Conservation (phyloP, 53 echinoderm and acorn worm species). For the Patiria pectinifera region DNA sequence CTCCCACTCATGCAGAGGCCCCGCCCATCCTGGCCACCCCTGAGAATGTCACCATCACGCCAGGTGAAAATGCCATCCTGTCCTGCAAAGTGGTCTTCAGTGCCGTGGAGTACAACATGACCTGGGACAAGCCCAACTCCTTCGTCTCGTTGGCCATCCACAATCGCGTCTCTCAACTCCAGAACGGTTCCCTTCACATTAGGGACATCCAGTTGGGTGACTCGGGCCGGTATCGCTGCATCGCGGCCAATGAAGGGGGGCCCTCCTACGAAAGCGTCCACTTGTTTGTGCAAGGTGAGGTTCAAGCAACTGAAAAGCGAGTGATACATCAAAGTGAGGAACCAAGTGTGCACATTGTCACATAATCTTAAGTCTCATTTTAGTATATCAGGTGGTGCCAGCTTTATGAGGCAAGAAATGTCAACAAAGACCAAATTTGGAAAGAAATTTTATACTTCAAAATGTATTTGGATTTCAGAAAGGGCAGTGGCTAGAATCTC, state of each 20-base stretch:
- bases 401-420: background rate
- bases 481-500: slow-evolving; percentile 42
- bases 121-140: slow-evolving; percentile 90
- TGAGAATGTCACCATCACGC: slow-evolving; percentile 77
- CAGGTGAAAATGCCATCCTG: slow-evolving; percentile 78
- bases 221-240: slow-evolving; percentile 77
- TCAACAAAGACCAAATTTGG: background rate
- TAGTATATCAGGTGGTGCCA: no score
- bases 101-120: slow-evolving; percentile 87
- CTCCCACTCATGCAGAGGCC: slow-evolving; percentile 68
- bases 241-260: slow-evolving; percentile 90
- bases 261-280: slow-evolving; percentile 71
- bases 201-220: slow-evolving; percentile 72
- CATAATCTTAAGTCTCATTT: background rate
- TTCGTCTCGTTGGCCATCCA: slow-evolving; percentile 74
- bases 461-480: slow-evolving; percentile 43
- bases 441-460: background rate
- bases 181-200: slow-evolving; percentile 81
- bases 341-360: background rate
- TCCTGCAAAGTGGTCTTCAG: slow-evolving; percentile 78
- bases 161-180: slow-evolving; percentile 74
- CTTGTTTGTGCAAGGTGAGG: slow-evolving; percentile 86
- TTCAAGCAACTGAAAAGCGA: background rate
- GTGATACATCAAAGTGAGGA: background rate
- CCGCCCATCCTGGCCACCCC: slow-evolving; percentile 80